Evolutionary conservation across 53 echinoderm and acorn worm species (phyloP), one percentile per base, ranked within the genome.

Genomic region (Apostichopus leukothele): DNA sequence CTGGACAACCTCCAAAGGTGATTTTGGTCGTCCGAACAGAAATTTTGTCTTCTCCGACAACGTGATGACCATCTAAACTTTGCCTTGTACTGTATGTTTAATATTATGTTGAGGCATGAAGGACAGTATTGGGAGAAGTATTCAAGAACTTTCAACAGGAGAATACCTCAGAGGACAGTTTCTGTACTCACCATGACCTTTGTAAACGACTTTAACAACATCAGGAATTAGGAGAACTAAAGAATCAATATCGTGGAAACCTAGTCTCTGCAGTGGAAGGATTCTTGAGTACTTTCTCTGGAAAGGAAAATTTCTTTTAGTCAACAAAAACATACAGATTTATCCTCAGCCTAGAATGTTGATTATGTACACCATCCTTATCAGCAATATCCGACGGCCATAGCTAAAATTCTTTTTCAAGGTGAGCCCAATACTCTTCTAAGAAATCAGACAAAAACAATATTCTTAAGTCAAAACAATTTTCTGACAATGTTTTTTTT

Each of bases 171-270:
- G 39, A 74, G 50, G 53, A 50, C 6, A 86, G 27, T 25, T 73
- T 22, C 11, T 66, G 74, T 27, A n/a, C 91, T 89, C 91, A 97
- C 98, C 94, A 52, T 89, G 91, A 78, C 94, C 94, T 86, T 91
- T 95, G 88, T 97, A 95, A 60, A 92, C 88, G 0, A 95, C 89
- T 16, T 88, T 91, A 60, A 96, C 89, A 73, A 68, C 76, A 76
- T 96, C 96, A 25, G 96, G 96, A 59, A 94, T 94, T 74, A 94
- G 90, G 76, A 92, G 89, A 53, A 99, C 86, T 8, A 99, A 74
- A 14, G 94, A 94, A 60, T 94, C 94, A 9, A 99, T 81, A 88
- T 99, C 99, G 5, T 89, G 84, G 11, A 93, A 94, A 3, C 96
- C 99, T 86, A 96, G 92, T 16, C 94, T 91, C 76, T 91, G 84